Evolutionary conservation across 1,140 invertebrate genomes (phyloP).

Genomic region (Drosophila carrolli): DNA sequence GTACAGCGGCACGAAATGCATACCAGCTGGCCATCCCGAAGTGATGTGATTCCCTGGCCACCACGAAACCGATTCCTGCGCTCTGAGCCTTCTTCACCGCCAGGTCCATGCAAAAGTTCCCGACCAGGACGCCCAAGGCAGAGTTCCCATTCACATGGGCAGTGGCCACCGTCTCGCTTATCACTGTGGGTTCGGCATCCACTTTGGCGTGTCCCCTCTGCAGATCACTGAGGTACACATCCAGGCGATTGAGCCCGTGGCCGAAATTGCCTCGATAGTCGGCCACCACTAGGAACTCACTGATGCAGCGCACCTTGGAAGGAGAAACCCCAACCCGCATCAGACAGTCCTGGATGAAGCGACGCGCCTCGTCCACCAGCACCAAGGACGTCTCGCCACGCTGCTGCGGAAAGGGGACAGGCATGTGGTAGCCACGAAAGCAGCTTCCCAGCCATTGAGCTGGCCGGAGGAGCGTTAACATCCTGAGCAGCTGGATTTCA

Average conservation of each 20-base stretch:
- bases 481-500: not conserved
- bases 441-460: not conserved
- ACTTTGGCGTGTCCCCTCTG: constrained; percentile 84
- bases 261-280: constrained; percentile 95
- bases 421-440: constrained; percentile 8
- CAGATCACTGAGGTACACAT: constrained; percentile 88
- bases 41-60: constrained; percentile 87
- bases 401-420: not conserved
- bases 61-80: constrained; percentile 93
- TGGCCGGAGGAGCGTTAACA: constrained; percentile 15
- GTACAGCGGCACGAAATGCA: constrained; percentile 89
- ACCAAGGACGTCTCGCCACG: constrained; percentile 81
- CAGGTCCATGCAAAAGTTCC: constrained; percentile 93
- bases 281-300: constrained; percentile 91
- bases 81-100: constrained; percentile 93
- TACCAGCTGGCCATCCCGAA: constrained; percentile 93
- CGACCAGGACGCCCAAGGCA: constrained; percentile 87
- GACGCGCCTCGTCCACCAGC: constrained; percentile 86
- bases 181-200: constrained; percentile 87
- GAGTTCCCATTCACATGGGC: constrained; percentile 93
- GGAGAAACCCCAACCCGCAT: constrained; percentile 87
- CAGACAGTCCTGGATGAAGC: constrained; percentile 91
- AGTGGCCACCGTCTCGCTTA: constrained; percentile 90
- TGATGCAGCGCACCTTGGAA: constrained; percentile 89
- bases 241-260: constrained; percentile 94